Evolutionary conservation across 1,140 invertebrate genomes (phyloP), one percentile per base, ranked within the genome.

Genomic region (Apis cerana): DNA sequence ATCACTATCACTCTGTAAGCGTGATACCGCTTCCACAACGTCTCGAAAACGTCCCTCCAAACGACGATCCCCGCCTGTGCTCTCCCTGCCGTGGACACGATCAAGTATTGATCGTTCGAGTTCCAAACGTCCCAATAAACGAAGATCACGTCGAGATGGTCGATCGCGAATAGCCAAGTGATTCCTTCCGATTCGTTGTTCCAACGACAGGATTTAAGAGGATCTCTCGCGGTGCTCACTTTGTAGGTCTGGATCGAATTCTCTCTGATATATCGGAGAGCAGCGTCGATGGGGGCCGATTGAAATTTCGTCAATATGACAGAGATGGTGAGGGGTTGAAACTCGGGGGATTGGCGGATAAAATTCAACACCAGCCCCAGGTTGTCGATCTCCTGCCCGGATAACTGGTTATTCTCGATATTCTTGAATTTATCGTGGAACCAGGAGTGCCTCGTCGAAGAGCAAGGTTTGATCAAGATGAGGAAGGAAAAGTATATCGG

Each of bases 1-100:
- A 87, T 48, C 0, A 91, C 58, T 0, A 91, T 0, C 13, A 87
- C 74, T 54, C 80, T 89, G 54, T 86, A 83, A 9, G 91, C 77
- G 12, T n/a, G 74, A 10, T 86, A 82, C 19, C 64, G 70, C 1
- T 48, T 78, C 91, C 91, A 92, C 7, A 89, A 33, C 0, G 15
- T 62, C 11, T 52, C 1, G 27, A 88, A 75, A 59, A 85, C 52
- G 4, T 80, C 27, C 4, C 48, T 80, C 75, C 68, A 61, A 5
- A 8, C 3, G 2, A 13, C 5, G 0, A 9, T 0, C 0, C 50
- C 17, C 3, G 4, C 50, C 33, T 2, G 33, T 0, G 33, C 7
- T 3, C 71, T 43, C 2, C 17, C n/a, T n/a, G n/a, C 48, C 8
- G 75, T 21, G 56, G 77, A 72, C 33, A 90, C 54, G 9, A 90